Percentiles rank a stretch among this genome's conserved stretches.
Evolutionary conservation across 2,113 vertebrate genomes (phyloP).

Genomic region (Morphnarchus princeps): DNA sequence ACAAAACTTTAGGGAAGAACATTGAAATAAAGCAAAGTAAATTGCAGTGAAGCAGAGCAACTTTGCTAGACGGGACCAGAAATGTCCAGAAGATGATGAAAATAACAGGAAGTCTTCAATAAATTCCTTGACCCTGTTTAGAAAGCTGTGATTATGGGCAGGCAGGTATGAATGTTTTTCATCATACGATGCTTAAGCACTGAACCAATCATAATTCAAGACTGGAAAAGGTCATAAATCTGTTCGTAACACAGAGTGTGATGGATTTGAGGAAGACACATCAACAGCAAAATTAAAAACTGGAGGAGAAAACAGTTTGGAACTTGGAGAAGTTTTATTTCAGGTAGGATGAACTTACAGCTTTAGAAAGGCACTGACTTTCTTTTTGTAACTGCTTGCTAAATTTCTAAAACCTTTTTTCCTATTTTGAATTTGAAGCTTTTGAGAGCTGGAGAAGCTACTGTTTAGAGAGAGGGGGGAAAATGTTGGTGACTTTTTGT

Average conservation of each 20-base stretch:
- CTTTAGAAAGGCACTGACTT: not conserved
- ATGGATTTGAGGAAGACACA: not conserved
- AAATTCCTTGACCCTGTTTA: not conserved
- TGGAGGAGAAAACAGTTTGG: not conserved
- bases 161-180: not conserved
- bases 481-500: not conserved
- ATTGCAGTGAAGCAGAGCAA: not conserved
- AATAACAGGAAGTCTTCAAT: not conserved
- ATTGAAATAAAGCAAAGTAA: not conserved
- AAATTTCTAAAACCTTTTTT: not conserved
- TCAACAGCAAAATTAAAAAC: not conserved
- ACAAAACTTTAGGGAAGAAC: not conserved
- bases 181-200: not conserved
- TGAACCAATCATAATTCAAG: not conserved
- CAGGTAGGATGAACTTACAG: not conserved
- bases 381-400: not conserved
- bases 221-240: not conserved
- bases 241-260: not conserved
- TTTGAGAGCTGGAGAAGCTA: not conserved
- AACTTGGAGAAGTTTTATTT: not conserved
- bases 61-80: not conserved
- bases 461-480: not conserved
- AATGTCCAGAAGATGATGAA: not conserved
- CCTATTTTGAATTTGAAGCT: not conserved
- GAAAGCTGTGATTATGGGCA: not conserved